phyloP scores from a whole-genome alignment of 2,888 invertebrate genomes.

The Lymantria dispar region DNA sequence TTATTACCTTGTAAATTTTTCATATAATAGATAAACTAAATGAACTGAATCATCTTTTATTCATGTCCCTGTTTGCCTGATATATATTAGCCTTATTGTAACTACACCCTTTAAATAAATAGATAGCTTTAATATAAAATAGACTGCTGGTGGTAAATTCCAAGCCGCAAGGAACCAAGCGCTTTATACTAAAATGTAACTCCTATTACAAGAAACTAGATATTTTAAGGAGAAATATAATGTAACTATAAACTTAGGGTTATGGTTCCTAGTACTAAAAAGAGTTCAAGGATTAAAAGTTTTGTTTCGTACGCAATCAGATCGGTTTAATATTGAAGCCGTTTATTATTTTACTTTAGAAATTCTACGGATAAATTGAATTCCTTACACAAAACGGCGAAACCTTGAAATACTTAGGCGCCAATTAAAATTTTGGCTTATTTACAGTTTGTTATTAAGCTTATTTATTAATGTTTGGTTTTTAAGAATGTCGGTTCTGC shows the following conservation, averaged over 20 bases:
- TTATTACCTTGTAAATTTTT: too few species aligned
- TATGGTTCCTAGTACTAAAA: not conserved
- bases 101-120: not conserved
- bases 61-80: not conserved
- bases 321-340: slow-evolving; percentile 14
- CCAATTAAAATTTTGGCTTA: slow-evolving; percentile 20
- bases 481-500: slow-evolving; percentile 7
- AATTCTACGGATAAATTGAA: slow-evolving; percentile 17
- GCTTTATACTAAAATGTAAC: not conserved
- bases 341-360: slow-evolving; percentile 21
- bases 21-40: not conserved
- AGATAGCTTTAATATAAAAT: not conserved
- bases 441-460: slow-evolving; percentile 12
- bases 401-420: slow-evolving; percentile 21
- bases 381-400: slow-evolving; percentile 16
- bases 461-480: slow-evolving; percentile 13
- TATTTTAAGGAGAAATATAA: not conserved
- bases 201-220: too few species aligned
- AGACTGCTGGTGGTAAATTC: not conserved
- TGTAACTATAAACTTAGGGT: not conserved
- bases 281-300: slow-evolving; percentile 10
- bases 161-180: not conserved
- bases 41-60: not conserved
- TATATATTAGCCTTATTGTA: not conserved
- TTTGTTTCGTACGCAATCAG: slow-evolving; percentile 9